These are phyloP conservation scores for Coelopa frigida DNA, from an alignment of 1,140 invertebrate genomes.

Conservation along the genomic window DNA sequence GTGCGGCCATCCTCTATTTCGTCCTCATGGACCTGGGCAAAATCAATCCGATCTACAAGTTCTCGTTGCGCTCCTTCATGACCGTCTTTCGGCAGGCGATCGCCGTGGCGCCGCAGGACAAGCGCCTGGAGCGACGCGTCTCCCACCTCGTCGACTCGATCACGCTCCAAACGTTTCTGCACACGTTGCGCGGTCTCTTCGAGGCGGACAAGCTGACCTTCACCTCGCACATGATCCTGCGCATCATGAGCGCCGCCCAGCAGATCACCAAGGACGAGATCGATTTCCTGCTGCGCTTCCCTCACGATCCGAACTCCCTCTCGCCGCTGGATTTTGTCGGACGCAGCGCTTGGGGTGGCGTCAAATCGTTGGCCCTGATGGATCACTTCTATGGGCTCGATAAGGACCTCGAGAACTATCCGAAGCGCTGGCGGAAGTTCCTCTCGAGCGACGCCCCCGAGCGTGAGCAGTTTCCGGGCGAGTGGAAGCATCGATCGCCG, in stretches of 20 bases:
- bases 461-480: conserved; percentile 88
- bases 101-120: conserved; percentile 56
- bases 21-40: conserved; percentile 88
- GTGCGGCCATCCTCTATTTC: conserved; percentile 89
- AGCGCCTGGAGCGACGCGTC: conserved; percentile 66
- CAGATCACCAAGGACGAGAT: conserved; percentile 68
- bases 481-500: conserved; percentile 90
- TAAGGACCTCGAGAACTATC: conserved; percentile 87
- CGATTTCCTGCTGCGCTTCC: conserved; percentile 84
- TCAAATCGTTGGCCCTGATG: conserved; percentile 69
- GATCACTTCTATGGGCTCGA: conserved; percentile 86
- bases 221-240: conserved; percentile 79
- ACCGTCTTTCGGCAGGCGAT: conserved; percentile 89
- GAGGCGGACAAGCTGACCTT: conserved; percentile 92
- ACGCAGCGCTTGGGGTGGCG: conserved; percentile 79
- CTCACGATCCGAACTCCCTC: conserved; percentile 53
- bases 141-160: conserved; percentile 78
- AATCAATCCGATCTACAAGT: conserved; percentile 95
- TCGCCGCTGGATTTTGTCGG: conserved; percentile 82
- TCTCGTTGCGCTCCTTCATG: conserved; percentile 91
- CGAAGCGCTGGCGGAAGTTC: conserved; percentile 88
- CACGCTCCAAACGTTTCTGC: conserved; percentile 79
- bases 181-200: conserved; percentile 88
- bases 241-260: conserved; percentile 59
- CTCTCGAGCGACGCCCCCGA: conserved; percentile 87